Conservation (phyloP, 2,888 invertebrate species). For the Brassicogethes aeneus region DNA sequence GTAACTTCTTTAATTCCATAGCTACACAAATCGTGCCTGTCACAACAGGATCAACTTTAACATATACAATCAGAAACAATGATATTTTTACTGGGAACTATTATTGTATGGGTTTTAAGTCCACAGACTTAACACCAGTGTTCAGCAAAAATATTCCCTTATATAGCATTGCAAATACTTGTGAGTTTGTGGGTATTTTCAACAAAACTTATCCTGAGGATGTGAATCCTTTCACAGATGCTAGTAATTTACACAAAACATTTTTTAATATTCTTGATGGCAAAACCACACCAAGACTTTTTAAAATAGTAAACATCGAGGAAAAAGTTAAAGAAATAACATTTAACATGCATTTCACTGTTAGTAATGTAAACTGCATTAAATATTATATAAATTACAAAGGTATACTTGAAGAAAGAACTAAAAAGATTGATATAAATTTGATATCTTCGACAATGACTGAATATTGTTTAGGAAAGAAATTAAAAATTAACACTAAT, state of each 20-base stretch:
- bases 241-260: neutral
- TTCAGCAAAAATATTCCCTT: neutral
- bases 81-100: neutral
- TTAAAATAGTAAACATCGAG: neutral
- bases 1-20: neutral
- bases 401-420: too few species aligned
- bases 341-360: neutral
- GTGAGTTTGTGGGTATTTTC: neutral
- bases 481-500: too few species aligned
- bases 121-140: neutral
- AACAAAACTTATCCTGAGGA: neutral
- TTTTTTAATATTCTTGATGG: too few species aligned
- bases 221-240: neutral
- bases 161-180: neutral
- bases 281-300: neutral
- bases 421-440: too few species aligned
- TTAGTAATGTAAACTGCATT: neutral
- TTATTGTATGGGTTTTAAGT: neutral
- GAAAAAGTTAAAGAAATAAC: neutral
- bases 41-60: too few species aligned
- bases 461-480: too few species aligned
- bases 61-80: too few species aligned
- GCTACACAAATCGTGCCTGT: too few species aligned
- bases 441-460: too few species aligned
- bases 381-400: too few species aligned